Conservation (phyloP, 2,113 vertebrate species). For the Patagioenas fasciata region DNA sequence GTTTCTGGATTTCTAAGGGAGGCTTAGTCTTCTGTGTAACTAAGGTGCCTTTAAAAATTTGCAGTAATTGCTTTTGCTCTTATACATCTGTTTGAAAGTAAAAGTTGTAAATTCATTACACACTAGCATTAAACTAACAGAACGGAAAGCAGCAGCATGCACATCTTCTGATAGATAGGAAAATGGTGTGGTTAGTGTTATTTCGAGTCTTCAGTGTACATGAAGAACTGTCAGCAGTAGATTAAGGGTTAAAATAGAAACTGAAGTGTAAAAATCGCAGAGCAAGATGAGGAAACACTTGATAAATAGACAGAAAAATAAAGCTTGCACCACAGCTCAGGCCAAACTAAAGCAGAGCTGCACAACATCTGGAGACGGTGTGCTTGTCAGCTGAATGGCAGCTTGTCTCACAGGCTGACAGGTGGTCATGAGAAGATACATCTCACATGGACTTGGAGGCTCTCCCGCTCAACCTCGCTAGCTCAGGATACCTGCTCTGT, state of each 20-base stretch:
- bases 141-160: not conserved
- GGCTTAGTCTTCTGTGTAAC: not conserved
- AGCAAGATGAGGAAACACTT: not conserved
- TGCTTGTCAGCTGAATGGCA: conserved; percentile 39
- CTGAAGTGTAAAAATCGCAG: not conserved
- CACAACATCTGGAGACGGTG: conserved; percentile 21
- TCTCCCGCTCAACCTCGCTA: not conserved
- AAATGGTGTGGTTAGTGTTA: not conserved
- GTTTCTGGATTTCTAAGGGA: not conserved
- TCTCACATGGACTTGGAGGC: not conserved
- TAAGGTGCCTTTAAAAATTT: not conserved
- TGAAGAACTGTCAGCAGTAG: not conserved
- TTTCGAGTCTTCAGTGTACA: fast-evolving
- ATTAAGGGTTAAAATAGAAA: conserved; percentile 16
- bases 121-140: not conserved
- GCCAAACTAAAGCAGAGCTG: not conserved
- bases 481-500: not conserved
- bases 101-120: not conserved
- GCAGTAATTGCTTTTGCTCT: not conserved
- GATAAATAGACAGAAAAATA: not conserved
- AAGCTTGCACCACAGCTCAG: not conserved
- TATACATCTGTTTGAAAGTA: not conserved
- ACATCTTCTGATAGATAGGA: not conserved
- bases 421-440: not conserved
- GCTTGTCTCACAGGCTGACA: not conserved